These are phyloP conservation scores for Bos javanicus DNA, from an alignment of 2,113 vertebrate species.

Conservation along the genomic window DNA sequence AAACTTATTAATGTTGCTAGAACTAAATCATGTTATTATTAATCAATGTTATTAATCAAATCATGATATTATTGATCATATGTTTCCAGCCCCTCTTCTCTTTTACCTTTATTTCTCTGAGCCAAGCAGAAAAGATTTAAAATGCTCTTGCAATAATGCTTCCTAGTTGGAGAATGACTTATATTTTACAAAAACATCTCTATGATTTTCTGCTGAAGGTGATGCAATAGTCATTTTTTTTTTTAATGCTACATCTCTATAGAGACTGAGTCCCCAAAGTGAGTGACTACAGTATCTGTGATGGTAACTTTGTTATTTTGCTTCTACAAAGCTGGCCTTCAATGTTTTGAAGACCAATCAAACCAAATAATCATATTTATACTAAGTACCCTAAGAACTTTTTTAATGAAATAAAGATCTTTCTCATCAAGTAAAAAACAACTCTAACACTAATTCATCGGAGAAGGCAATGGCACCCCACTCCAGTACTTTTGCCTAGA, in stretches of 20 bases:
- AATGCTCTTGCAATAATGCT: not conserved
- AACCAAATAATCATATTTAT: not conserved
- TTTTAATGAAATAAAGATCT: not conserved
- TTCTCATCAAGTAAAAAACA: not conserved
- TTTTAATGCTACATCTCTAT: not conserved
- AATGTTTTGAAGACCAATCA: not conserved
- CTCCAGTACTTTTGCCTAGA: too few relatives aligned
- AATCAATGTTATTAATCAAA: not conserved
- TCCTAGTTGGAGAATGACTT: not conserved
- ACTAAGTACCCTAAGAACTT: not conserved
- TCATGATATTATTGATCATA: not conserved
- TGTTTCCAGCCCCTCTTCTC: not conserved
- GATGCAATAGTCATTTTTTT: slow-evolving; percentile 11
- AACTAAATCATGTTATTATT: slow-evolving; percentile 4
- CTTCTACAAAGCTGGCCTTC: not conserved
- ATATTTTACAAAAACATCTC: not conserved
- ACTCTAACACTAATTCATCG: not conserved
- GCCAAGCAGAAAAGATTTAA: not conserved
- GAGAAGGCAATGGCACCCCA: too few relatives aligned
- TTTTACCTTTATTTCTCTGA: slow-evolving; percentile 27
- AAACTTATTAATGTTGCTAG: not conserved
- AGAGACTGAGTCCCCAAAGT: slow-evolving; percentile 29
- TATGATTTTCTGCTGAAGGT: not conserved
- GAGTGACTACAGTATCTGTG: not conserved
- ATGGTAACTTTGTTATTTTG: not conserved